Base-by-base conservation (phyloP, 2,113 vertebrate genomes). In the human region DNA sequence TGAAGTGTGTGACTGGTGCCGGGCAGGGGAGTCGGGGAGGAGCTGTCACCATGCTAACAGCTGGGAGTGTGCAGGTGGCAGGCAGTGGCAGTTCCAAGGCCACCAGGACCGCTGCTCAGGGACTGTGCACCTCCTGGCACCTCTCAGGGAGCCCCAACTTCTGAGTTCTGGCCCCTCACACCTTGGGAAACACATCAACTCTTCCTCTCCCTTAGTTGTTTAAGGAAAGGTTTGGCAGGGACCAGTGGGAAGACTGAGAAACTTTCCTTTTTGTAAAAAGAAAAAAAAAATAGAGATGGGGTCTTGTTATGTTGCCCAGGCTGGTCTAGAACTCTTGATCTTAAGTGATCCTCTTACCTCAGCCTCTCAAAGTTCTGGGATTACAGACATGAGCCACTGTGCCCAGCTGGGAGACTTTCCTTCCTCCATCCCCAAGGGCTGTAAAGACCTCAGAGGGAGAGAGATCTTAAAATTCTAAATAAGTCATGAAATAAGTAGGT, bases 381-480 rank as follows among this genome's bases (percentile, higher is more conserved):
- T 64, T 30, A 30, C 61, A 64, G 61, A 64, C 61, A 64, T 32
- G 27, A 64, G 27, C 61, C 61, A 30, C 12, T 32, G 61, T 64
- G 27, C 61, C 27, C 27, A 1, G 27, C 61, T 0, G 8, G 50
- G 38, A 95, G 22, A 50, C 30, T 81, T 72, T 68, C 32, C 55
- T 52, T 57, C 80, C 20, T n/a, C 25, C 30, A 83, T 61, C 25
- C 43, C 5, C n/a, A 48, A 66, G 52, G 35, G 70, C 75, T 82
- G 3, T 50, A 55, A 95, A 93, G 85, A 96, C 80, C 79, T 94
- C 0, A 2, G 80, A 79, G 18, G 45, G 76, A 52, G 57, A 93
- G 45, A 96, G 40, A 92, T 68, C 43, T 94, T 66, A 92, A 92
- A 75, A 93, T 88, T 78, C 92, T 84, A 96, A 95, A 76, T 85